Evolutionary conservation across 2,797 vertebrate species (phyloP).

Genomic region (Lepilemur septentrionalis): DNA sequence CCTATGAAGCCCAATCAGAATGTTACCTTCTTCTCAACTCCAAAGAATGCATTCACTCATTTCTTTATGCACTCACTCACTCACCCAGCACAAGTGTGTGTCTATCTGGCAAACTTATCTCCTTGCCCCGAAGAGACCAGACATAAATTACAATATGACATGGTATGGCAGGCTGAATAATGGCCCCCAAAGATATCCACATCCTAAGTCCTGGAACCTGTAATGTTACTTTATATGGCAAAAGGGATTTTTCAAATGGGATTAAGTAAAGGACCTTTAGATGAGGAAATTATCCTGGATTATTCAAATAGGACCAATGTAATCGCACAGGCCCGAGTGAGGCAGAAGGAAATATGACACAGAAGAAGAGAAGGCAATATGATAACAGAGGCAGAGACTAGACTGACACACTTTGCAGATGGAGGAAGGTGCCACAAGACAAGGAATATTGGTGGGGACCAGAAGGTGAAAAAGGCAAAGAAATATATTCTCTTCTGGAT

Average conservation of each 20-base stretch:
- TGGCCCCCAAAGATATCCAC: not conserved
- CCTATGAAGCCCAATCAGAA: not conserved
- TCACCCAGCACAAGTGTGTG: not conserved
- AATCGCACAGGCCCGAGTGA: not conserved
- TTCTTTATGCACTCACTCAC: not conserved
- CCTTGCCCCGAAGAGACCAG: not conserved
- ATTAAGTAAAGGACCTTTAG: not conserved
- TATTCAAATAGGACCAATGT: not conserved
- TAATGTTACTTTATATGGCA: not conserved
- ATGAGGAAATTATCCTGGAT: not conserved
- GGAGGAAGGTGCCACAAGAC: not conserved
- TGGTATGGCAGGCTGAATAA: not conserved
- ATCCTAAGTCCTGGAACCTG: not conserved
- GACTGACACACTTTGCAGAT: accelerated
- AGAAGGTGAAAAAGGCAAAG: not conserved
- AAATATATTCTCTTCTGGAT: not conserved
- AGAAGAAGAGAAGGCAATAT: not conserved
- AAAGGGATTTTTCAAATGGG: not conserved
- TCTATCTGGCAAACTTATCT: not conserved
- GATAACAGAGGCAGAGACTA: not conserved
- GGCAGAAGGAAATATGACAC: not conserved
- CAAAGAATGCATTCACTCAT: not conserved
- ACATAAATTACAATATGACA: not conserved
- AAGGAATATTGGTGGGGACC: accelerated
- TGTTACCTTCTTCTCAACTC: not conserved